Base-by-base conservation (phyloP, 2,113 vertebrate species). In the Chamaetylas fuelleborni region DNA sequence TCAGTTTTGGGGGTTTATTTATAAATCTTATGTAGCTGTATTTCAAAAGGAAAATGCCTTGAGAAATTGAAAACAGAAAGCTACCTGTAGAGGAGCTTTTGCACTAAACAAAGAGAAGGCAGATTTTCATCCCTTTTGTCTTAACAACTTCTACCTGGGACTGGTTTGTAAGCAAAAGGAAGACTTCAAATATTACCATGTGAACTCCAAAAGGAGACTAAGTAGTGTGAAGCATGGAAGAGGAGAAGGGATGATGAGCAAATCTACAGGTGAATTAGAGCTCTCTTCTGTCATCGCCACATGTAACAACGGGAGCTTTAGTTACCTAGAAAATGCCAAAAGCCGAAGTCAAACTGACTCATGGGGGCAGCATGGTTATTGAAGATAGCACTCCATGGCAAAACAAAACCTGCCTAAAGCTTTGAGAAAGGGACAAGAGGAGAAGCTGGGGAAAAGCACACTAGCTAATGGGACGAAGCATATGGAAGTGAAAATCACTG, bases 271-370 rank as follows among this genome's bases (percentile, higher is more conserved):
- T 17, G 29, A 53, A 29, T 66, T n/a, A 31, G 28, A 82, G 45
- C 18, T 65, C 28, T 50, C 33, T 45, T 78, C 43, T 81, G 13
- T 22, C 48, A 69, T 38, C 13, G 60, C 48, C 31, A 33, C 2
- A 0, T 28, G 34, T 47, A 50, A 43, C 6, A 50, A 4, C 9
- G 10, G 23, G 7, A 47, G 3, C 15, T 69, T 56, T 3, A 51
- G 34, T 61, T 93, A 65, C 50, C 36, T 47, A 60, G 64, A 61
- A 81, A 42, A 51, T 26, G 14, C 34, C 42, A 14, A 42, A 56
- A 31, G 29, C 12, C 36, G 5, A n/a, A 7, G 17, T 67, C 25
- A 64, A 51, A 42, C 26, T 56, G 58, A 43, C 40, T 36, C 19
- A 17, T 5, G 23, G 64, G 29, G 40, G 36, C 50, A 60, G 26